These are phyloP conservation scores for Idris sp. DNA, from an alignment of 1,140 invertebrate species.

Conservation along the genomic window DNA sequence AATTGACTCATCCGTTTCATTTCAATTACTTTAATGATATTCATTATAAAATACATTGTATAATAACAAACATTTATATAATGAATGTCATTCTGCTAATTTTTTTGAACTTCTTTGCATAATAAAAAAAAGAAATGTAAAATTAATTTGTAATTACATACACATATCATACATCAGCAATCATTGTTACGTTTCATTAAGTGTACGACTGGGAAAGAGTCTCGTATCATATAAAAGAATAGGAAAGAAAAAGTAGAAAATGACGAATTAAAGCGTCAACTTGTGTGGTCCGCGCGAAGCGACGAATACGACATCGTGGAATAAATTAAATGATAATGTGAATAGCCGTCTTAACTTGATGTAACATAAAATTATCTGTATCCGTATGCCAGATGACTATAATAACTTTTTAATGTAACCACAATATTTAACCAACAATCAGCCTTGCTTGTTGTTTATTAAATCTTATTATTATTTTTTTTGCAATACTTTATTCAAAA, in stretches of 20 bases:
- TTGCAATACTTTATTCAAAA: background rate
- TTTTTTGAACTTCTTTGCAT: too few species aligned
- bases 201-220: slow-evolving; percentile 28
- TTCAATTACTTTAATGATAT: slow-evolving; percentile 24
- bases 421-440: slow-evolving; percentile 26
- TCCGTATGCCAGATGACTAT: slow-evolving; percentile 26
- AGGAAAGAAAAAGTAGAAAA: slow-evolving; percentile 60
- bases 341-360: slow-evolving; percentile 49
- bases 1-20: slow-evolving; percentile 24
- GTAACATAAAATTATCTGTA: slow-evolving; percentile 55
- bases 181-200: slow-evolving; percentile 55
- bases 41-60: slow-evolving; percentile 23
- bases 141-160: slow-evolving; percentile 37
- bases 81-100: slow-evolving; percentile 17
- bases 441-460: slow-evolving; percentile 26
- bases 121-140: slow-evolving; percentile 17
- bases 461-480: slow-evolving; percentile 19
- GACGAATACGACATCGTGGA: slow-evolving; percentile 57
- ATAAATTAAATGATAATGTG: slow-evolving; percentile 62
- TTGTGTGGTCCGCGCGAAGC: slow-evolving; percentile 58
- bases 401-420: slow-evolving; percentile 32
- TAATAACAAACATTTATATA: slow-evolving; percentile 36
- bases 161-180: slow-evolving; percentile 39
- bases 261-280: slow-evolving; percentile 56
- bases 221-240: slow-evolving; percentile 33